Base-by-base conservation (phyloP, 2,888 invertebrate genomes). In the Dusona sp. region DNA sequence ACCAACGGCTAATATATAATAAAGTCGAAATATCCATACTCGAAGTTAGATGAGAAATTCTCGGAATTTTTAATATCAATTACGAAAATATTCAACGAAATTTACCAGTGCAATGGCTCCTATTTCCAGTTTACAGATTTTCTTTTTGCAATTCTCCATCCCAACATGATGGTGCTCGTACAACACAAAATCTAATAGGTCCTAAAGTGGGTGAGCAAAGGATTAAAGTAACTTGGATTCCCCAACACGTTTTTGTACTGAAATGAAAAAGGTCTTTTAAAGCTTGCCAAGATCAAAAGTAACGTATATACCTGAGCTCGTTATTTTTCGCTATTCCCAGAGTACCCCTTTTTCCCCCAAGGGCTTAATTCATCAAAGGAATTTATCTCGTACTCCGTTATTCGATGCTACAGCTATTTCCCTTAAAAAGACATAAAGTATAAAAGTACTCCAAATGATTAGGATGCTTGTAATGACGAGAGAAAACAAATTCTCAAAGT, bases 291-390 rank as follows among this genome's bases (percentile, higher is more conserved):
- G 70, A 75, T 68, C 48, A 68, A 79, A 68, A 75, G 79, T 75
- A 70, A 29, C 79, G 57, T 61, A 68, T 38, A 36, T 51, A 79
- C 67, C 64, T 45, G 33, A 42, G 22, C 38, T 51, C 61, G 29
- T 73, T 38, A 33, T 57, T 64, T 64, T 75, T 75, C 64, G 45
- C 45, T 29, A 29, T 29, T 38, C 48, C 36, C 33, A 19, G 68
- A 64, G 45, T 25, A 64, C 11, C 16, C 61, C n/a, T n/a, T 75
- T 75, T 45, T 48, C 48, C 75, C 81, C 67, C 64, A 36, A 74
- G 81, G 85, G 73, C 72, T 78, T 67, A 81, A 85, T 81, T 72
- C 77, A 54, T 81, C 75, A 81, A 36, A 64, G 77, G 67, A 81
- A 78, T 67, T 77, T 85, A 80, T 72, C 79, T 79, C 68, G 51